Conservation (phyloP, 2,113 vertebrate genomes). For the Cololabis saira region DNA sequence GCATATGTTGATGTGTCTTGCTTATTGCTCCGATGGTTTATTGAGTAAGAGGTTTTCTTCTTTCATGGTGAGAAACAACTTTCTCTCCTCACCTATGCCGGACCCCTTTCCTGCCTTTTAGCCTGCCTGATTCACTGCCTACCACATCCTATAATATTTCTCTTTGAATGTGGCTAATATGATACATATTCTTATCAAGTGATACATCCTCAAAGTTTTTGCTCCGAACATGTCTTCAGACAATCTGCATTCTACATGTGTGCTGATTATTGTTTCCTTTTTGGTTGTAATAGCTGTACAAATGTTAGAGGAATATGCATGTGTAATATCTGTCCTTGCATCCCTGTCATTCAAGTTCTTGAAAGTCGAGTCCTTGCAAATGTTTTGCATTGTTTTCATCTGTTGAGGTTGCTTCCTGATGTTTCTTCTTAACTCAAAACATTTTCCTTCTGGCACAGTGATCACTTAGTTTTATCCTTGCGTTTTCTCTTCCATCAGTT, state of each 20-base stretch:
- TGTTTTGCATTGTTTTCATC: conserved; percentile 57
- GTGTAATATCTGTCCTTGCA: conserved; percentile 29
- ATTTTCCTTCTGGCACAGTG: conserved; percentile 43
- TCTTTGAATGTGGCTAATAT: conserved; percentile 33
- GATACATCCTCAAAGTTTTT: conserved; percentile 39
- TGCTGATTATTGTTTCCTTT: conserved; percentile 45
- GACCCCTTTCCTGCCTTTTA: conserved; percentile 41
- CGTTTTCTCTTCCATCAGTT: conserved; percentile 81
- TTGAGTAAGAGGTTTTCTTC: conserved; percentile 48
- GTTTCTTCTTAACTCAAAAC: conserved; percentile 29
- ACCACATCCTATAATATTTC: conserved; percentile 22
- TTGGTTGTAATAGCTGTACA: no score
- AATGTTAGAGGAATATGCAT: conserved; percentile 31
- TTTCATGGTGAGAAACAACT: conserved; percentile 44
- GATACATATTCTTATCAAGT: conserved; percentile 32
- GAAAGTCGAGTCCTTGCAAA: conserved; percentile 33
- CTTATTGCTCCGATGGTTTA: conserved; percentile 55
- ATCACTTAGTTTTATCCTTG: conserved; percentile 62
- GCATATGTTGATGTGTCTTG: conserved; percentile 66
- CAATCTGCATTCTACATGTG: conserved; percentile 55
- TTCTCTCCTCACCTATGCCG: conserved; percentile 44
- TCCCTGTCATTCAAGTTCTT: conserved; percentile 51
- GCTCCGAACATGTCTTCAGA: conserved; percentile 37
- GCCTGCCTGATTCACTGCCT: conserved; percentile 20
- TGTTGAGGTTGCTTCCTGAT: conserved; percentile 49